Evolutionary conservation across 2,113 vertebrate genomes (phyloP).

Genomic region (Junco hyemalis): DNA sequence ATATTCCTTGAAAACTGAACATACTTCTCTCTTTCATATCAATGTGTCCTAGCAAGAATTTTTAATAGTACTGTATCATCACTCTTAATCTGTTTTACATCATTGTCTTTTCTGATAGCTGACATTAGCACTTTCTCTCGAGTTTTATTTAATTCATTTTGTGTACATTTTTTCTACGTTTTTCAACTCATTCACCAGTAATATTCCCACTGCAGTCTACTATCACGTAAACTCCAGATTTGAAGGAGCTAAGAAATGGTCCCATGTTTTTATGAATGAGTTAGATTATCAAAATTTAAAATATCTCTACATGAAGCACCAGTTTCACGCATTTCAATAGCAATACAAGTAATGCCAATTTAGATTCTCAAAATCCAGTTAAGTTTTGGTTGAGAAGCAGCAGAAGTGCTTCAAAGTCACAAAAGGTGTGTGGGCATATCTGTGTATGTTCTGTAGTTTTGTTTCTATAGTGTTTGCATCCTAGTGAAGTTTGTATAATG

Average conservation of each 20-base stretch:
- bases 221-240: not conserved
- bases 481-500: constrained; percentile 71
- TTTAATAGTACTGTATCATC: constrained; percentile 38
- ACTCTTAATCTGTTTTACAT: constrained; percentile 4
- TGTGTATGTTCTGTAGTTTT: constrained; percentile 57
- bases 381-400: constrained; percentile 58
- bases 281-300: constrained; percentile 50
- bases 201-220: constrained; percentile 6
- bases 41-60: constrained; percentile 5
- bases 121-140: constrained; percentile 5
- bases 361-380: constrained; percentile 72
- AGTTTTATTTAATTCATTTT: constrained; percentile 24
- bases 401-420: constrained; percentile 54
- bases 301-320: constrained; percentile 49
- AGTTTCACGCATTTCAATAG: constrained; percentile 45
- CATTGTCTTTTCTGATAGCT: constrained; percentile 14
- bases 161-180: not conserved
- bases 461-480: constrained; percentile 71
- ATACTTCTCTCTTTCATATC: constrained; percentile 58
- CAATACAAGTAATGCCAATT: constrained; percentile 48
- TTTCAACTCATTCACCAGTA: constrained; percentile 41
- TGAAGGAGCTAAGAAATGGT: constrained; percentile 28
- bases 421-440: constrained; percentile 1
- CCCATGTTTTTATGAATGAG: constrained; percentile 40
- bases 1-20: constrained; percentile 53